These are phyloP conservation scores for Phalloptychus januarius DNA, from an alignment of 2,797 vertebrate genomes.

Conservation along the genomic window DNA sequence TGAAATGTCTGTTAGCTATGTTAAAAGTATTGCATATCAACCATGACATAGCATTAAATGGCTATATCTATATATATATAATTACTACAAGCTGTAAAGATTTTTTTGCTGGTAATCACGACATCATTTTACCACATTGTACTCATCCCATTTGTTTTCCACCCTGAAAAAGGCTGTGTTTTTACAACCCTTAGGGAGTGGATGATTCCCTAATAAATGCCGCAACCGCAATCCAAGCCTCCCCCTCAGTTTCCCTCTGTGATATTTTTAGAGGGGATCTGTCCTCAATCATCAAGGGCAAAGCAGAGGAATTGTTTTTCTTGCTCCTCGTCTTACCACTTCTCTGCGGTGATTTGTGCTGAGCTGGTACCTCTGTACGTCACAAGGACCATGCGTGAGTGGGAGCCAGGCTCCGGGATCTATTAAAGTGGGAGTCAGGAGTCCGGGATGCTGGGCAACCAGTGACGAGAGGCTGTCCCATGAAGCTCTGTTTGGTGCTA, in stretches of 20 bases:
- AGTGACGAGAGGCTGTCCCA: constrained; percentile 57
- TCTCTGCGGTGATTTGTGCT: constrained; percentile 73
- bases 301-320: constrained; percentile 75
- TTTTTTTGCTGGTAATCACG: constrained; percentile 38
- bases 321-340: constrained; percentile 74
- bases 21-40: constrained; percentile 49
- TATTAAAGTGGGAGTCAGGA: constrained; percentile 74
- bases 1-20: constrained; percentile 15
- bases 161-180: constrained; percentile 55
- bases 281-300: constrained; percentile 66
- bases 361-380: constrained; percentile 72
- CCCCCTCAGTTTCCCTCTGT: constrained; percentile 63
- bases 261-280: constrained; percentile 73
- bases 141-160: constrained; percentile 67
- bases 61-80: constrained; percentile 35
- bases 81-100: constrained; percentile 26
- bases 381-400: constrained; percentile 69
- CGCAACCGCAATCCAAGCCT: constrained; percentile 60
- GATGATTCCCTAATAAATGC: constrained; percentile 76
- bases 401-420: constrained; percentile 77
- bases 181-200: constrained; percentile 64
- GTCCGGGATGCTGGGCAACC: constrained; percentile 62
- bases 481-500: constrained; percentile 75
- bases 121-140: constrained; percentile 58
- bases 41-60: constrained; percentile 47